Percentiles rank a stretch among this genome's conserved stretches.
These are phyloP conservation scores for Timandra comae DNA, from an alignment of 2,888 invertebrate genomes.

Conservation along the genomic window DNA sequence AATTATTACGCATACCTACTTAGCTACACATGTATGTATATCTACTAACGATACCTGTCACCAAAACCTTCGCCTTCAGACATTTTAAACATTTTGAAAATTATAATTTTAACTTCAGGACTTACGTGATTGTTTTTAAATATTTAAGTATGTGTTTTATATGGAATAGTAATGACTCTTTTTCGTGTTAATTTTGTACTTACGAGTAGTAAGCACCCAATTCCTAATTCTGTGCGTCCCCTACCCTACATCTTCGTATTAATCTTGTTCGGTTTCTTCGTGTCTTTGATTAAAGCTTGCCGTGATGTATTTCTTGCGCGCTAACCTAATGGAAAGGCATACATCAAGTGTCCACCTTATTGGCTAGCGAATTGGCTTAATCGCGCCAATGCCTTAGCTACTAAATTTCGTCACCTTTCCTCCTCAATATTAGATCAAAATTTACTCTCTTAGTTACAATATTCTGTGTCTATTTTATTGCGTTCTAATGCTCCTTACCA, in stretches of 20 bases:
- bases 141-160: too few relatives aligned
- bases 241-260: slow-evolving; percentile 60
- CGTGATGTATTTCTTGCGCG: slow-evolving; percentile 72
- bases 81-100: too few relatives aligned
- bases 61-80: too few relatives aligned
- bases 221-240: slow-evolving; percentile 43
- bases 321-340: slow-evolving; percentile 72
- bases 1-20: slow-evolving; percentile 55
- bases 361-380: slow-evolving; percentile 67
- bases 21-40: too few relatives aligned
- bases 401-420: slow-evolving; percentile 49
- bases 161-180: slow-evolving; percentile 25
- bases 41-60: too few relatives aligned
- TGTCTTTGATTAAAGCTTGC: slow-evolving; percentile 69
- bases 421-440: slow-evolving; percentile 1
- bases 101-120: too few relatives aligned
- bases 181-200: slow-evolving; percentile 39
- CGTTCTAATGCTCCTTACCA: too few relatives aligned
- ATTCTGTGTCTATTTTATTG: too few relatives aligned
- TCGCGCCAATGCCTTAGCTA: slow-evolving; percentile 51
- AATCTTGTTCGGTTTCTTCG: slow-evolving; percentile 63
- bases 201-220: slow-evolving; percentile 36
- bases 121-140: too few relatives aligned
- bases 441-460: too few relatives aligned
- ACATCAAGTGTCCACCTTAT: slow-evolving; percentile 74